Evolutionary conservation across 2,797 vertebrate species (phyloP), one percentile per base, ranked within the genome.

Genomic region (Lateolabrax maculatus): DNA sequence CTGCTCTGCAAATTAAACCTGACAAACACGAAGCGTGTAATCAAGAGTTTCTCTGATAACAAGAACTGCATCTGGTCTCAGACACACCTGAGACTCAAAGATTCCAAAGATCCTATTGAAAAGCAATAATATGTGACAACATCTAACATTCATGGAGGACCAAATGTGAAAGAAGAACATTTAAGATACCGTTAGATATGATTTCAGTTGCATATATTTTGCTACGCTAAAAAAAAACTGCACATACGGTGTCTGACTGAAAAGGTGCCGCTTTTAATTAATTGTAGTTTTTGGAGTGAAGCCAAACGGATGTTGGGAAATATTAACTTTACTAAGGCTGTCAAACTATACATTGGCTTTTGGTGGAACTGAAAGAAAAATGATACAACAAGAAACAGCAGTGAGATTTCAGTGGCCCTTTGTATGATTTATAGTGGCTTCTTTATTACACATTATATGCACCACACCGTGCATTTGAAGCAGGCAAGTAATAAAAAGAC

Each of bases 1-100:
- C 89, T 90, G 84, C 85, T 90, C 90, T 87, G 83, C 86, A 93
- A 91, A 93, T 93, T 82, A 93, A 93, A 93, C 75, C 89, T 88
- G 88, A 93, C 88, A 90, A 91, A 92, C 85, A 90, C 39, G 79
- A 79, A 71, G 82, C 70, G 74, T 88, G 83, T 77, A 83, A 83
- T 87, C 84, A 57, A 75, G 79, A 95, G 92, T 83, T 78, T 84
- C 75, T 81, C 79, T 87, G 83, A 63, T 81, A 89, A 36, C 60
- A 84, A 61, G 61, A 87, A 68, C 18, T 56, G 27, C 83, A 89
- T 86, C 88, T 89, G 79, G 68, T 72, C 64, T 62, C 36, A 80
- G 74, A 76, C 71, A 78, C 66, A 74, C 77, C 71, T 67, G 71
- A 70, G 70, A 71, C 49, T 75, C 37, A 74, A 49, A 71, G 55